A percentile compares a stretch with the other conserved stretches of the same genome.
phyloP scores from a whole-genome alignment of 2,797 vertebrate species.

The Australoheros facetus region DNA sequence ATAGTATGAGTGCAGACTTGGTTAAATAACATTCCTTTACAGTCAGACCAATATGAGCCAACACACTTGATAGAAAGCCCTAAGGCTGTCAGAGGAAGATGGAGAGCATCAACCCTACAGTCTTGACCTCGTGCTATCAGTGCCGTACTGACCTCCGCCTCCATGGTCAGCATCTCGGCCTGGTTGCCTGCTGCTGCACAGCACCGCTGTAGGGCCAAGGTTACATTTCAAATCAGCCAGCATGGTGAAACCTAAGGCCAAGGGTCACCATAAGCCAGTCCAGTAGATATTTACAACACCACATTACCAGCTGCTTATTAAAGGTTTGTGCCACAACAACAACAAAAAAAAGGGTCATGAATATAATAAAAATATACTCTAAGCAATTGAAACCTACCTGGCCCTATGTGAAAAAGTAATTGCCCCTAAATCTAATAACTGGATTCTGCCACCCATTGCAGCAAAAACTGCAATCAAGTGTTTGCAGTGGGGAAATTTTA shows the following conservation, averaged over 20 bases:
- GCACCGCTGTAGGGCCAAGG: constrained; percentile 79
- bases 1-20: constrained; percentile 3
- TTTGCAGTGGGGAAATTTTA: neutral
- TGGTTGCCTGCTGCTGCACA: constrained; percentile 76
- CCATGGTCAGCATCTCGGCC: constrained; percentile 84
- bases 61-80: constrained; percentile 63
- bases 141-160: constrained; percentile 81
- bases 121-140: constrained; percentile 48
- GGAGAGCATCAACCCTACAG: constrained; percentile 68
- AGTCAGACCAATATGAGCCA: constrained; percentile 34
- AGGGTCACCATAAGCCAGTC: constrained; percentile 80
- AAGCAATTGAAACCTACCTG: neutral
- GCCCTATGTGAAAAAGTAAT: neutral
- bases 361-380: no score
- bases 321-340: neutral
- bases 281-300: constrained; percentile 68
- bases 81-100: constrained; percentile 88
- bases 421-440: neutral
- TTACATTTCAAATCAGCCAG: constrained; percentile 85
- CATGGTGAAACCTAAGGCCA: constrained; percentile 85
- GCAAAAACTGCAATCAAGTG: neutral
- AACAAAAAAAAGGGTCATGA: neutral
- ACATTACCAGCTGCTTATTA: constrained; percentile 22
- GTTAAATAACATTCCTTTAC: constrained; percentile 17
- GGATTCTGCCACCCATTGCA: neutral